phyloP scores from a whole-genome alignment of 2,888 invertebrate species.

The Rapana venosa region DNA sequence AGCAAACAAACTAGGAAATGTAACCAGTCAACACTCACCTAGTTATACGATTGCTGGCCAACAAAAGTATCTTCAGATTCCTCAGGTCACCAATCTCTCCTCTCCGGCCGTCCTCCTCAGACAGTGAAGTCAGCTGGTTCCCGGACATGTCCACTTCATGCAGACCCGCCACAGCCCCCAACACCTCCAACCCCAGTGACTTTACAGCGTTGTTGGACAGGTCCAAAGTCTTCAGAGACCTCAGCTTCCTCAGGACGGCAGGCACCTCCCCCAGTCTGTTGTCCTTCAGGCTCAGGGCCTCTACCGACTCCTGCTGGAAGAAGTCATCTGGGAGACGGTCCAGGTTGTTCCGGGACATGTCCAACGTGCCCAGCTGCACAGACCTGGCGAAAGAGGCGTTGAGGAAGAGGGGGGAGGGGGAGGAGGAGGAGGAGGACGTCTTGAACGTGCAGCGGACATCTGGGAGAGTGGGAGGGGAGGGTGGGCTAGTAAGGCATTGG shows the following conservation, averaged over 20 bases:
- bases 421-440: background rate
- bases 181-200: background rate
- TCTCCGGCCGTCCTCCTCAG: background rate
- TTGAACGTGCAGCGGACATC: background rate
- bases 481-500: background rate
- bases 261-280: background rate
- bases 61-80: background rate
- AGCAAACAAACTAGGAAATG: too few relatives aligned
- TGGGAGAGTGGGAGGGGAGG: background rate
- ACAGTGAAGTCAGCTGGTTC: background rate
- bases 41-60: background rate
- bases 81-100: background rate
- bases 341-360: conserved; percentile 44
- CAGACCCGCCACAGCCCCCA: background rate
- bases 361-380: conserved; percentile 5
- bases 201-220: background rate
- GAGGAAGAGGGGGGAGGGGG: background rate
- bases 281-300: background rate
- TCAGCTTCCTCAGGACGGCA: background rate
- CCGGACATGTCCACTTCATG: background rate
- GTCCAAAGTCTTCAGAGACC: background rate
- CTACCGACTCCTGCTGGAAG: conserved; percentile 15
- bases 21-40: background rate
- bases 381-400: background rate
- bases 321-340: conserved; percentile 35